Evolutionary conservation across 92 coral and sea anemone species (phyloP), one percentile per base, ranked within the genome.

Genomic region (Bergia sp.): DNA sequence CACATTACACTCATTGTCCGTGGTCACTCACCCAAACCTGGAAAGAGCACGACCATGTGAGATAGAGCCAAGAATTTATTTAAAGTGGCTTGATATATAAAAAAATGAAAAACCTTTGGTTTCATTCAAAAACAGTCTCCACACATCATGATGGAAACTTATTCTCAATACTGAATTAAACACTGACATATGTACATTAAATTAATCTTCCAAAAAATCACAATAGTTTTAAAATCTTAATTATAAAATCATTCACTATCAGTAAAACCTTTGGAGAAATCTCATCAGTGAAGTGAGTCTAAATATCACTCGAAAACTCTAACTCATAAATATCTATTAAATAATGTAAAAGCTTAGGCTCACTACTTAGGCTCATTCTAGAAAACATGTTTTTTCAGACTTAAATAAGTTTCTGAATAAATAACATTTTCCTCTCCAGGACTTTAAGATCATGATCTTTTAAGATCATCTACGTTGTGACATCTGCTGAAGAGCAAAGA

Each of bases 401-500:
- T 80, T 80, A 57, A 41, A 81, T 57, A 77, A 36, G 4, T 77
- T 21, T 42, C 57, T 81, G 8, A 41, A 61, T 55, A 81, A 80
- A 40, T 77, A 55, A 15, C 38, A 80, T 50, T 61, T 81, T 39
- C 49, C 55, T 16, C 71, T 3, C 37, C 67, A n/a, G 18, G 11
- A 36, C 77, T 38, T 73, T 16, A 1, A 38, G 21, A 20, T 43
- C 11, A 1, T n/a, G 5, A 13, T 42, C 36, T 21, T 44, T 44
- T 58, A 53, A 7, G 50, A 3, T 57, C 23, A 81, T 81, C 85
- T 58, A 61, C 74, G 71, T 1, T 81, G 74, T 39, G 37, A 7
- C 74, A 58, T 58, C 36, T 5, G 12, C 73, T 81, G 85, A 81
- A 81, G 38, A 57, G 10, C 58, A 58, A 81, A 37, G 53, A 81